Percentiles rank a stretch among this genome's conserved stretches.
Conservation (phyloP, 2,113 vertebrate genomes). For the Leucopsar rothschildi region DNA sequence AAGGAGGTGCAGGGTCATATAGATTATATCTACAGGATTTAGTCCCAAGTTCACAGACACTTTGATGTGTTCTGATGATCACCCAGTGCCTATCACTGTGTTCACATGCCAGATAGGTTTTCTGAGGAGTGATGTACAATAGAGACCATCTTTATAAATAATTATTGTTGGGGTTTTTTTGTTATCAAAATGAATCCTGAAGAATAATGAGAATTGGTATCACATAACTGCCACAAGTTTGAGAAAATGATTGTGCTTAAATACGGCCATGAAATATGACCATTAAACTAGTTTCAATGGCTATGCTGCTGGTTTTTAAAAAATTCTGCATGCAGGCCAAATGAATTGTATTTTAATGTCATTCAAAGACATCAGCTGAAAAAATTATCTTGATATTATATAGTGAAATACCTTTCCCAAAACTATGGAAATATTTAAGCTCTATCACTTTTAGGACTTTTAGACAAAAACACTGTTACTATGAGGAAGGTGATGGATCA, state of each 20-base stretch:
- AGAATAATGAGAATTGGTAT: neutral
- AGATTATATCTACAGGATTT: neutral
- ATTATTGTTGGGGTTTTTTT: neutral
- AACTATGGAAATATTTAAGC: neutral
- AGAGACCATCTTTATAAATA: neutral
- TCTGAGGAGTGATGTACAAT: neutral
- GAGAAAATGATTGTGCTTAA: neutral
- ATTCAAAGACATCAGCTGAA: neutral
- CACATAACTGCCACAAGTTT: neutral
- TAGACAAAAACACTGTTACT: neutral
- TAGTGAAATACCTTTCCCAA: neutral
- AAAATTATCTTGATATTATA: neutral
- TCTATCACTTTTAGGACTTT: neutral
- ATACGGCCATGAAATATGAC: neutral
- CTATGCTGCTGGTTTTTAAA: fast-evolving
- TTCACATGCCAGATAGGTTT: neutral
- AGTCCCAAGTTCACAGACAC: neutral
- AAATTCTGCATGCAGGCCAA: neutral
- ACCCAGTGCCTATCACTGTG: neutral
- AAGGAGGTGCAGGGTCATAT: neutral
- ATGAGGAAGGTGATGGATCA: neutral
- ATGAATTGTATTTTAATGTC: neutral
- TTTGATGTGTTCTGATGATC: neutral
- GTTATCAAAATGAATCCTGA: neutral
- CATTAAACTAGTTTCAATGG: neutral